Percentiles rank a stretch among this genome's conserved stretches.
Evolutionary conservation across 2,888 invertebrate species (phyloP).

Genomic region (Catonia carolina): DNA sequence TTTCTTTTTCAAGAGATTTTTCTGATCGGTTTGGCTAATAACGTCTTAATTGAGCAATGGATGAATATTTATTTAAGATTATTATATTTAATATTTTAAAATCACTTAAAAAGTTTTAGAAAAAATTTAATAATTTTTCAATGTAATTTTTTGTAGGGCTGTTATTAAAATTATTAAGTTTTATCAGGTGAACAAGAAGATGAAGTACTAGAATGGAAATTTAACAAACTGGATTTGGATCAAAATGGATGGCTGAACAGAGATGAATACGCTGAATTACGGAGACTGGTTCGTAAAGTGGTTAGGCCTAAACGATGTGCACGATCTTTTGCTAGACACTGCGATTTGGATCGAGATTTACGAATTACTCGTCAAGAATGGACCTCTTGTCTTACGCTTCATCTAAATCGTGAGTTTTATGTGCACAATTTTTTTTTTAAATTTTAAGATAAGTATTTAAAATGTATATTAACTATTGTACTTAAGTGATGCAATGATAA

Average conservation of each 20-base stretch:
- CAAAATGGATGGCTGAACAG: conserved; percentile 69
- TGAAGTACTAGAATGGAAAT: conserved; percentile 81
- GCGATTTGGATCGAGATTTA: conserved; percentile 77
- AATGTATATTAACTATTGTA: too few relatives aligned
- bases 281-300: conserved; percentile 76
- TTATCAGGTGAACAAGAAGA: conserved; percentile 25
- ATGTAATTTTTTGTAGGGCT: too few relatives aligned
- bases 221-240: conserved; percentile 73
- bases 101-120: too few relatives aligned
- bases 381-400: conserved; percentile 67
- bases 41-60: too few relatives aligned
- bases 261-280: conserved; percentile 73
- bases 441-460: too few relatives aligned
- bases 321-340: conserved; percentile 77
- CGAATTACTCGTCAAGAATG: conserved; percentile 75
- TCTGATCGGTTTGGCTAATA: too few relatives aligned
- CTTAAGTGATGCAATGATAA: too few relatives aligned
- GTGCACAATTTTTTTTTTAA: neutral
- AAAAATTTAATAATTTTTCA: too few relatives aligned
- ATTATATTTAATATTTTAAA: too few relatives aligned
- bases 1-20: too few relatives aligned
- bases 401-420: conserved; percentile 25
- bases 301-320: conserved; percentile 87
- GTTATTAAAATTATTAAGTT: too few relatives aligned
- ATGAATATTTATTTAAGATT: too few relatives aligned